Conservation (phyloP, 2,113 vertebrate species). For the Sceloporus undulatus region DNA sequence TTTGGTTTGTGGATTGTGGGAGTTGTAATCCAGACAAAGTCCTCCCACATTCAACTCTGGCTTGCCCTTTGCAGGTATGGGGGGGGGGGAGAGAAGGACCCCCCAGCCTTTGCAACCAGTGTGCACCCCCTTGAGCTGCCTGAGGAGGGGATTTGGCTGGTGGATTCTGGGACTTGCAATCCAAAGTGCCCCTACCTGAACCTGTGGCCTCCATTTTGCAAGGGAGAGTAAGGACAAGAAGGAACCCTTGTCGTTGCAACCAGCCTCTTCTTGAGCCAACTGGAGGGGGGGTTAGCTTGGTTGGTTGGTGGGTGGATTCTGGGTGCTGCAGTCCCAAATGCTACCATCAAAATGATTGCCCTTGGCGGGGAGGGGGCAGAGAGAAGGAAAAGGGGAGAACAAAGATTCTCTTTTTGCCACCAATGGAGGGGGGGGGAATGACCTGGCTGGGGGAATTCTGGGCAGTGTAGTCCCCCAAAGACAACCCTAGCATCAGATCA, state of each 20-base stretch:
- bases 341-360: not conserved
- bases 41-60: fast-evolving
- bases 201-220: not conserved
- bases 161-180: too few species aligned
- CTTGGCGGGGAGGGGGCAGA: not conserved
- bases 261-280: not conserved
- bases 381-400: too few species aligned
- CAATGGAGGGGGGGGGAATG: not conserved
- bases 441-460: not conserved
- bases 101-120: not conserved
- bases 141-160: not conserved
- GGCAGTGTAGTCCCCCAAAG: not conserved
- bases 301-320: too few species aligned
- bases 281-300: too few species aligned
- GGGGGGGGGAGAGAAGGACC: not conserved
- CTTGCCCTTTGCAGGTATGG: not conserved
- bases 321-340: too few species aligned
- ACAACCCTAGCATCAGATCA: too few species aligned
- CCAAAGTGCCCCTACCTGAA: too few species aligned
- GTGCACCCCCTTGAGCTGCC: not conserved
- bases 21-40: not conserved
- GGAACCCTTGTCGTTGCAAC: not conserved
- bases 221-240: not conserved
- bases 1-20: too few species aligned
- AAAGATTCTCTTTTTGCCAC: too few species aligned